Evolutionary conservation across 2,797 vertebrate genomes (phyloP).

Genomic region (Dermochelys coriacea): DNA sequence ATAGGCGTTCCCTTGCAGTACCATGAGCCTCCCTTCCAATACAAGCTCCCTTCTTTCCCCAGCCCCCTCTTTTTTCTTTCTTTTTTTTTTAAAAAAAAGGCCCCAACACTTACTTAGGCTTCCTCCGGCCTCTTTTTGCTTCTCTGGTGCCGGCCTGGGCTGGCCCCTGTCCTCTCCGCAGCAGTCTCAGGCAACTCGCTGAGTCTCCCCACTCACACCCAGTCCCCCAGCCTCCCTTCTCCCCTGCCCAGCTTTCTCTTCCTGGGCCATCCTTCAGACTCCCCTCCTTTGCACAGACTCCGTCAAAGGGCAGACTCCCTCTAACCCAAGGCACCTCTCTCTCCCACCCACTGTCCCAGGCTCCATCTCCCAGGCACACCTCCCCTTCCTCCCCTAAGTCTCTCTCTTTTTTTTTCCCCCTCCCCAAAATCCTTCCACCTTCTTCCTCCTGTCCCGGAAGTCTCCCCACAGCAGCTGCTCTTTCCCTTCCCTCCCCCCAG

Average conservation of each 20-base stretch:
- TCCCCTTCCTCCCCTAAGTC: background rate
- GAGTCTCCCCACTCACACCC: background rate
- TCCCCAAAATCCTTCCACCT: rapidly evolving
- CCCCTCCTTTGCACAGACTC: background rate
- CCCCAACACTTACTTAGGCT: background rate
- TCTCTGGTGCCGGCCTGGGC: background rate
- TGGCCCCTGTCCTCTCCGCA: background rate
- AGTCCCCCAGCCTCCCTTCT: background rate
- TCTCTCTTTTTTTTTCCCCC: background rate
- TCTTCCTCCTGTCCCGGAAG: background rate
- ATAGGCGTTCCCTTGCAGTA: too few relatives aligned
- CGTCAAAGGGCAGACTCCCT: background rate
- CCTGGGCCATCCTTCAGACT: background rate
- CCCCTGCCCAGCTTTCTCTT: background rate
- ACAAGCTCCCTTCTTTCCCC: too few relatives aligned
- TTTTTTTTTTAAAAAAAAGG: too few relatives aligned
- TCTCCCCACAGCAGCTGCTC: background rate
- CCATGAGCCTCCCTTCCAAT: too few relatives aligned
- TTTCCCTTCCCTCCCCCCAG: too few relatives aligned
- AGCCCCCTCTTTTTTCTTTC: too few relatives aligned
- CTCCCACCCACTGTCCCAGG: rapidly evolving
- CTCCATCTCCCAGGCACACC: background rate
- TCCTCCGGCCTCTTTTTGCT: background rate
- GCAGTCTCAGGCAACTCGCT: background rate
- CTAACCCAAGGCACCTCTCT: background rate